These are phyloP conservation scores for Anas flavirostris DNA, from an alignment of 2,797 vertebrate genomes.

Conservation along the genomic window DNA sequence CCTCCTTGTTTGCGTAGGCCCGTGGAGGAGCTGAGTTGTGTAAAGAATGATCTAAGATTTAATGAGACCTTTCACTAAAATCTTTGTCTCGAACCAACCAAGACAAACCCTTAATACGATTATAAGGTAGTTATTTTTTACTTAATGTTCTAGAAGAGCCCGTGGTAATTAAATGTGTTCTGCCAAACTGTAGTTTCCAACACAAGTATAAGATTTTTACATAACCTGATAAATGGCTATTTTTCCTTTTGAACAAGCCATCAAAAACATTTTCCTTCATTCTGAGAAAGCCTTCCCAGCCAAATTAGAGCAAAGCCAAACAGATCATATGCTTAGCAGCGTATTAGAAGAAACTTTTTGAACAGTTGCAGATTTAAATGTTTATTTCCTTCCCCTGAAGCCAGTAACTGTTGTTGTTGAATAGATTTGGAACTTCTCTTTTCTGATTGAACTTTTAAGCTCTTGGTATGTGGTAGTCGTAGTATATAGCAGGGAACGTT, in stretches of 20 bases:
- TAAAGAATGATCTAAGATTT: constrained; percentile 55
- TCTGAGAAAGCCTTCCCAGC: constrained; percentile 57
- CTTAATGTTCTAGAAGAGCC: constrained; percentile 63
- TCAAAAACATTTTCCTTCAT: constrained; percentile 73
- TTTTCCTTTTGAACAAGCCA: constrained; percentile 75
- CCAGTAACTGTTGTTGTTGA: constrained; percentile 46
- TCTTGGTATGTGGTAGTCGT: background rate
- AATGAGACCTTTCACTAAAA: constrained; percentile 60
- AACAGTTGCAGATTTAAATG: constrained; percentile 59
- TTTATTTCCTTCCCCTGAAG: constrained; percentile 40
- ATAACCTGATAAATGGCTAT: constrained; percentile 76
- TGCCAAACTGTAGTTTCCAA: constrained; percentile 73
- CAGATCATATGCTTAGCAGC: constrained; percentile 65
- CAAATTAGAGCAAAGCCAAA: constrained; percentile 66
- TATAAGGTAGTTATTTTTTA: constrained; percentile 62
- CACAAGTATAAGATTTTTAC: constrained; percentile 68
- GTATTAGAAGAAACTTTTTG: constrained; percentile 59
- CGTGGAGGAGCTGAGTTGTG: background rate
- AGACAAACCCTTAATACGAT: constrained; percentile 71
- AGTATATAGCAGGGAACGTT: background rate
- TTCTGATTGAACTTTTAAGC: background rate
- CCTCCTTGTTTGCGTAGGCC: constrained; percentile 34
- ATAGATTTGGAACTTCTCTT: background rate
- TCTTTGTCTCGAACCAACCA: constrained; percentile 68
- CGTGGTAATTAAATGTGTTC: constrained; percentile 71